These are phyloP conservation scores for Orgyia antiqua DNA, from an alignment of 2,888 invertebrate genomes.

Conservation along the genomic window DNA sequence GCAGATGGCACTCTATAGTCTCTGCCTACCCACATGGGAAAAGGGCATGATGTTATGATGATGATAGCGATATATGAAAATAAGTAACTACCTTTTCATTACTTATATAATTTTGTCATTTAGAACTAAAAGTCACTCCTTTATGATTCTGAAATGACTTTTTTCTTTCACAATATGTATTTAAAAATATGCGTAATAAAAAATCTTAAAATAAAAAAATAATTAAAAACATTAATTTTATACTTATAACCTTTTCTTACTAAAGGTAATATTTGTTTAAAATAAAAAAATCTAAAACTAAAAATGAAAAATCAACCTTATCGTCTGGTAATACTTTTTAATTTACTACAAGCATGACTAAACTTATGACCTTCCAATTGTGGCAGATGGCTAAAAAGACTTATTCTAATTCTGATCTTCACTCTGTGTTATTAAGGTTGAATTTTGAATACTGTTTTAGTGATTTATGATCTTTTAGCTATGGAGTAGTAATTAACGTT, in stretches of 20 bases:
- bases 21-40: too few species aligned
- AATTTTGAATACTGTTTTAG: slow-evolving; percentile 1
- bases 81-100: too few species aligned
- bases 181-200: too few species aligned
- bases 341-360: slow-evolving; percentile 1
- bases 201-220: too few species aligned
- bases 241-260: slow-evolving; percentile 18
- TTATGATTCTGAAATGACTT: too few species aligned
- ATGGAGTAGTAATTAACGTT: slow-evolving; percentile 26
- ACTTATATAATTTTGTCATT: too few species aligned
- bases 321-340: fast-evolving
- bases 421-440: not conserved
- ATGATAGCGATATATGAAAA: too few species aligned
- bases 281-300: slow-evolving; percentile 3
- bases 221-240: slow-evolving; percentile 2
- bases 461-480: slow-evolving; percentile 12
- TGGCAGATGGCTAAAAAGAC: not conserved
- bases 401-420: slow-evolving; percentile 4
- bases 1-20: too few species aligned
- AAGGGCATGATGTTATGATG: too few species aligned
- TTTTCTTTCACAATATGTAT: too few species aligned
- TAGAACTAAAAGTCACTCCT: too few species aligned
- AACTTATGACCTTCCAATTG: too few species aligned
- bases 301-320: slow-evolving; percentile 7
- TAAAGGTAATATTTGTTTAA: slow-evolving; percentile 6